Percentiles rank a stretch among this genome's conserved stretches.
Evolutionary conservation across 2,113 vertebrate species (phyloP).

Genomic region (Vicugna pacos): DNA sequence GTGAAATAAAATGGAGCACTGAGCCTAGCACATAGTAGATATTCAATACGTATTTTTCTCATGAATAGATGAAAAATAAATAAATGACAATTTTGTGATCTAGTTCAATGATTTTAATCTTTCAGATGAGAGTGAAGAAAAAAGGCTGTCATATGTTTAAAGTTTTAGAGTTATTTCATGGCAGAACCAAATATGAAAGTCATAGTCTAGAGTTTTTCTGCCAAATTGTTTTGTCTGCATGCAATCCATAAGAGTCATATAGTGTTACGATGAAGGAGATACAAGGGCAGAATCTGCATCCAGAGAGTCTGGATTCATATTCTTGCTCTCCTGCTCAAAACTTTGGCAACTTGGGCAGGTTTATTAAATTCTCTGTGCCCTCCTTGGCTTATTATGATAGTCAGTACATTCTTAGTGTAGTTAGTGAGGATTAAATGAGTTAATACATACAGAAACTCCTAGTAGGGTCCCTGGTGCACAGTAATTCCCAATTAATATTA

Average conservation of each 20-base stretch:
- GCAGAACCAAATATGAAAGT: slow-evolving; percentile 13
- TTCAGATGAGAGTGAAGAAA: neutral
- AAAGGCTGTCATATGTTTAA: neutral
- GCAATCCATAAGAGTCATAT: neutral
- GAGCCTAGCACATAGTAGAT: neutral
- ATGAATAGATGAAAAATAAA: slow-evolving; percentile 9
- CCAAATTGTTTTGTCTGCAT: neutral
- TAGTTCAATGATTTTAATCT: neutral
- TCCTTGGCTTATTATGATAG: neutral
- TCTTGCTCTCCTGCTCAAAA: neutral
- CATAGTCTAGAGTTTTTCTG: neutral
- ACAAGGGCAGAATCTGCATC: neutral
- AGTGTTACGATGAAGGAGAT: neutral
- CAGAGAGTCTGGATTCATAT: neutral
- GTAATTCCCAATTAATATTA: neutral
- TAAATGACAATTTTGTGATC: neutral
- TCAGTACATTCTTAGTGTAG: neutral
- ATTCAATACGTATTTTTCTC: neutral
- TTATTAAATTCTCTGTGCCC: neutral
- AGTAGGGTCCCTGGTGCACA: neutral
- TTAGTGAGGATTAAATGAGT: neutral
- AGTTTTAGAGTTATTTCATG: neutral
- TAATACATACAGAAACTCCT: neutral
- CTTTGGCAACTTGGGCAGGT: neutral
- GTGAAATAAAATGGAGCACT: neutral